These are phyloP conservation scores for Zosterops lateralis DNA, from an alignment of 2,113 vertebrate species.

Conservation along the genomic window DNA sequence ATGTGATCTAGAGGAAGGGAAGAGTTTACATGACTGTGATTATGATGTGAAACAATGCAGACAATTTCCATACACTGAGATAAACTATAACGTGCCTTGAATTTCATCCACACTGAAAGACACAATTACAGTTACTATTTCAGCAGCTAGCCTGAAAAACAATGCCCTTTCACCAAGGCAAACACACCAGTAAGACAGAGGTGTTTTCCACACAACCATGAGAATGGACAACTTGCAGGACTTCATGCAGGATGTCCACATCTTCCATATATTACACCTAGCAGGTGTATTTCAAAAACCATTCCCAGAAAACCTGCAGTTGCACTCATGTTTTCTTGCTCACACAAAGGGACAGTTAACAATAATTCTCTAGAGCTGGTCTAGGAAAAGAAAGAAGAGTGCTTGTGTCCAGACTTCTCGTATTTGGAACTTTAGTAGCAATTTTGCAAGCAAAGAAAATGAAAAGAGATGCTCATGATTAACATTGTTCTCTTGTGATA, in stretches of 20 bases:
- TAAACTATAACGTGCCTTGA: neutral
- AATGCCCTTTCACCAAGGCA: neutral
- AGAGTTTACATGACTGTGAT: neutral
- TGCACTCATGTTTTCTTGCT: neutral
- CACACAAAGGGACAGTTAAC: neutral
- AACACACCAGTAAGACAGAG: neutral
- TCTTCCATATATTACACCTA: neutral
- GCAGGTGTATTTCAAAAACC: neutral
- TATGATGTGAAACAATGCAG: neutral
- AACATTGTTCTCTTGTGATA: neutral
- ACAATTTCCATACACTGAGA: neutral
- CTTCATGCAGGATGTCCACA: neutral
- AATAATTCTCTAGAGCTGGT: neutral
- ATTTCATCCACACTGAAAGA: neutral
- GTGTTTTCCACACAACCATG: neutral
- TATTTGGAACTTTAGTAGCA: neutral
- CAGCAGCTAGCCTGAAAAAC: neutral
- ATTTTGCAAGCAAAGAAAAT: neutral
- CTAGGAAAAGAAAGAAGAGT: neutral
- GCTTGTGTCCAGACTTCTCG: neutral
- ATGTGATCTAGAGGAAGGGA: neutral
- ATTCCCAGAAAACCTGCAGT: neutral
- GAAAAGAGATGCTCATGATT: neutral
- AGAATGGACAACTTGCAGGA: neutral
- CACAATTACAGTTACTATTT: neutral